Conservation (phyloP, 2,888 invertebrate species). For the Odontocolon sp. region DNA sequence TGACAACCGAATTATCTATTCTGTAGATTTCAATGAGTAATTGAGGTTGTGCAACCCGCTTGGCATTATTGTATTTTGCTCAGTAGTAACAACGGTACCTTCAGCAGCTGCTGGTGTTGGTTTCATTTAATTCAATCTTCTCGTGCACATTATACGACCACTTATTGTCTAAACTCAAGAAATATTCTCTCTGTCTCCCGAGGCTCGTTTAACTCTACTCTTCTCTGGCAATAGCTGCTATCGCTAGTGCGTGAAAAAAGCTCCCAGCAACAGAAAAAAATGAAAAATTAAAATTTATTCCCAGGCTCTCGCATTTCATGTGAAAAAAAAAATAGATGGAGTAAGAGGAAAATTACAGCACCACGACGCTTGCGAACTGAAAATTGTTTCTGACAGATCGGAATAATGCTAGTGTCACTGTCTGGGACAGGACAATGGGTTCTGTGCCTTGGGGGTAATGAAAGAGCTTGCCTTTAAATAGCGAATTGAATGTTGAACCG, state of each 20-base stretch:
- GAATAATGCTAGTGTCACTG: slow-evolving; percentile 46
- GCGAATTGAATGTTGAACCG: slow-evolving; percentile 2
- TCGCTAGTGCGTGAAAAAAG: not conserved
- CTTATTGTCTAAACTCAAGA: slow-evolving; percentile 24
- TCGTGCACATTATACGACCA: slow-evolving; percentile 20
- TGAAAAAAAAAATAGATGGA: not conserved
- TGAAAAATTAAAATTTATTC: slow-evolving; percentile 38
- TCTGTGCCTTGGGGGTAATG: slow-evolving; percentile 24
- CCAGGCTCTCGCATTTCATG: not conserved
- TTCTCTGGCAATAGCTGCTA: not conserved
- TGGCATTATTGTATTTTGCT: not conserved
- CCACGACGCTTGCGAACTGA: not conserved
- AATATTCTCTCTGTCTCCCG: not conserved
- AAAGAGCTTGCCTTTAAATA: slow-evolving; percentile 29
- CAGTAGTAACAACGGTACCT: not conserved
- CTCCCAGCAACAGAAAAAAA: not conserved
- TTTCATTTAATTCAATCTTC: not conserved
- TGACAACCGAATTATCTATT: not conserved
- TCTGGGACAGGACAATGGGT: slow-evolving; percentile 46
- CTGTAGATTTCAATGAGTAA: not conserved
- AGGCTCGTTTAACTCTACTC: not conserved
- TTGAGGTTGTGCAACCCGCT: slow-evolving; percentile 1
- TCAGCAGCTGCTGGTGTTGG: not conserved
- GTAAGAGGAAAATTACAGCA: slow-evolving; percentile 30
- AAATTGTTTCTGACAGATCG: slow-evolving; percentile 59